Base-by-base conservation (phyloP, 2,888 invertebrate genomes). In the Campoplex capitator region DNA sequence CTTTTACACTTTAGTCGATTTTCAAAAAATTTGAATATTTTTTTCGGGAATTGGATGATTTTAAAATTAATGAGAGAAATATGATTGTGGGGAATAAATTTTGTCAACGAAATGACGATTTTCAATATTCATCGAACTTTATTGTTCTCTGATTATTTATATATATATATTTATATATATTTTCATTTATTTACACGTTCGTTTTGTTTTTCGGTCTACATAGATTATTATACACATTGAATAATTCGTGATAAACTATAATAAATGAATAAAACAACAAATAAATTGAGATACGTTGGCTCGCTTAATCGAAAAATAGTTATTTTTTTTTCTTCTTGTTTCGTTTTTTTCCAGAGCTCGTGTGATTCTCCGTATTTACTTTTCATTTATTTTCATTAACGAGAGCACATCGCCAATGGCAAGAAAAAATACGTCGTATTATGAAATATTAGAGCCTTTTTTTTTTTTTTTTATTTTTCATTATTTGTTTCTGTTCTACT, bases 261-360 rank as follows among this genome's bases (percentile, higher is more conserved):
- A 85, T 78, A 87, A 85, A 87, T 78, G 85, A 85, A 87, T 88
- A 87, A 88, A 86, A 85, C 87, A 88, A 88, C 88, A 88, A 88
- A 87, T 87, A 68, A 68, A 74, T 78, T 74, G 73, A 80, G 76
- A 83, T 48, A 86, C 78, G 73, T 48, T 56, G 58, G 83, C 82
- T 28, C 65, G 75, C 35, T 70, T 81, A 23, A 45, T 67, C 42
- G 7, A 62, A 62, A 79, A 54, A 56, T 79, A 28, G 18, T 51
- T n/a, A n/a, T 62, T 48, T 75, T n/a, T 73, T 38, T 38, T 38
- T 38, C 6, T 38, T 6, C 38, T 38, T 6, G 6, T 38, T 38
- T 56, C 42, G 51, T 42, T 58, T 78, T 42, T 71, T 32, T 65
- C 56, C 51, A 65, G 56, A 38, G 73, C 48, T 75, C 48, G 42